These are phyloP conservation scores for Amphimallon solstitiale DNA, from an alignment of 2,888 invertebrate genomes.

Conservation along the genomic window DNA sequence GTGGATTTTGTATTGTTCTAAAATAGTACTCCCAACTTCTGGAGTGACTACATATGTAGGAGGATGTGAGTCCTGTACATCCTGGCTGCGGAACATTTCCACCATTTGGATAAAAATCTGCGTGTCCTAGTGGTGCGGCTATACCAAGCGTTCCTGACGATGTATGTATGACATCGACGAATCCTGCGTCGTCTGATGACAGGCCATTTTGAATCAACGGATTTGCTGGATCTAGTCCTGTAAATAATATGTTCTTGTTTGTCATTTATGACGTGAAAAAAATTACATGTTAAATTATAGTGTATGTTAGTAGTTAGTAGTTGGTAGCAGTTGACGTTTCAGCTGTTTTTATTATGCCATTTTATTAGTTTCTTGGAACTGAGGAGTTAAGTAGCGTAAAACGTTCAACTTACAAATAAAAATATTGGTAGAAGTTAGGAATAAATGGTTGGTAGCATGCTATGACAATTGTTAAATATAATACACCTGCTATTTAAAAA, in stretches of 20 bases:
- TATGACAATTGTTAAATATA: no score
- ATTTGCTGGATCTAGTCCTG: conserved; percentile 34
- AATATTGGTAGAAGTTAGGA: no score
- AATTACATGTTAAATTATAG: no score
- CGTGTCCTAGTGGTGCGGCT: conserved; percentile 50
- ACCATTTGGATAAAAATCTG: conserved; percentile 63
- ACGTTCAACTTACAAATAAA: no score
- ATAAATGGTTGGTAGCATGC: no score
- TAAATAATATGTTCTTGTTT: not conserved
- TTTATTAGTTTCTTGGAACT: no score
- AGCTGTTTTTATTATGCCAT: no score
- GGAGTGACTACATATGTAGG: conserved; percentile 43
- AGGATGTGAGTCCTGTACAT: conserved; percentile 42
- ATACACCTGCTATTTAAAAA: no score
- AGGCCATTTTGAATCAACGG: conserved; percentile 38
- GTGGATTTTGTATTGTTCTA: conserved; percentile 41
- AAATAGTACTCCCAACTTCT: conserved; percentile 44
- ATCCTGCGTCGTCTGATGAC: conserved; percentile 49
- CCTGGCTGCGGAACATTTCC: conserved; percentile 54
- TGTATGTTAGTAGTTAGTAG: no score
- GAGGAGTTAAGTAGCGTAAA: no score
- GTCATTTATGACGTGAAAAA: no score
- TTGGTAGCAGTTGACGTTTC: no score
- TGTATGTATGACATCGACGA: conserved; percentile 53
- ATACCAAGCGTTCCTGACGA: conserved; percentile 54